phyloP scores from a whole-genome alignment of 2,888 invertebrate genomes.

The Timandra comae region DNA sequence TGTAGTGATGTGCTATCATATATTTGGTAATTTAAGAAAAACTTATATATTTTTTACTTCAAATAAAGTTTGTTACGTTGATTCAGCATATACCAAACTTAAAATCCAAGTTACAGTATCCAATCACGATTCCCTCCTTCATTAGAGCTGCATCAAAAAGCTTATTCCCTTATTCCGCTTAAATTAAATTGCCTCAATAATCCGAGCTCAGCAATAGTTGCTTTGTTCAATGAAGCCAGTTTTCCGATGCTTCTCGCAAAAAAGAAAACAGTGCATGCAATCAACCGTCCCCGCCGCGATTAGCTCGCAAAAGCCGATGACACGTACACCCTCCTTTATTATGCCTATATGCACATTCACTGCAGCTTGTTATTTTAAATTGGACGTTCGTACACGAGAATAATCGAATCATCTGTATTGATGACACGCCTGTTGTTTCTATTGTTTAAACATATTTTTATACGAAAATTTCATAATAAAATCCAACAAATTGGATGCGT shows the following conservation, averaged over 20 bases:
- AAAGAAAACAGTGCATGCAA: constrained; percentile 54
- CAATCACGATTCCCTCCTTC: constrained; percentile 41
- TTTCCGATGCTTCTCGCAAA: constrained; percentile 42
- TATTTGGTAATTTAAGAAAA: no score
- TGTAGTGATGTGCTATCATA: no score
- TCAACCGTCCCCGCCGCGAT: constrained; percentile 55
- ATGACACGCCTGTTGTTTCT: constrained; percentile 23
- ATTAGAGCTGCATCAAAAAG: constrained; percentile 47
- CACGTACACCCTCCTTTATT: constrained; percentile 54
- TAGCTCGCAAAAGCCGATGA: constrained; percentile 57
- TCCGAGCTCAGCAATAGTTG: constrained; percentile 54
- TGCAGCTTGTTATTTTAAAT: constrained; percentile 63
- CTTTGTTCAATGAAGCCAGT: constrained; percentile 60
- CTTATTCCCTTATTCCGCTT: constrained; percentile 55
- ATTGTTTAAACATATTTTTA: constrained; percentile 16
- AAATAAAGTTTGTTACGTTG: no score
- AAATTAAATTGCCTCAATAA: constrained; percentile 65
- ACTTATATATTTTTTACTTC: no score
- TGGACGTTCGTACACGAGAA: constrained; percentile 37
- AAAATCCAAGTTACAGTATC: constrained; percentile 13
- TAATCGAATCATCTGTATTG: constrained; percentile 34
- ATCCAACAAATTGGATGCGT: no score
- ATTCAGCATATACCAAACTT: constrained; percentile 1
- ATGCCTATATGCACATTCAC: constrained; percentile 44
- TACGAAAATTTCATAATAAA: no score